Conservation (phyloP, 2,113 vertebrate genomes). For the Capreolus pygargus region DNA sequence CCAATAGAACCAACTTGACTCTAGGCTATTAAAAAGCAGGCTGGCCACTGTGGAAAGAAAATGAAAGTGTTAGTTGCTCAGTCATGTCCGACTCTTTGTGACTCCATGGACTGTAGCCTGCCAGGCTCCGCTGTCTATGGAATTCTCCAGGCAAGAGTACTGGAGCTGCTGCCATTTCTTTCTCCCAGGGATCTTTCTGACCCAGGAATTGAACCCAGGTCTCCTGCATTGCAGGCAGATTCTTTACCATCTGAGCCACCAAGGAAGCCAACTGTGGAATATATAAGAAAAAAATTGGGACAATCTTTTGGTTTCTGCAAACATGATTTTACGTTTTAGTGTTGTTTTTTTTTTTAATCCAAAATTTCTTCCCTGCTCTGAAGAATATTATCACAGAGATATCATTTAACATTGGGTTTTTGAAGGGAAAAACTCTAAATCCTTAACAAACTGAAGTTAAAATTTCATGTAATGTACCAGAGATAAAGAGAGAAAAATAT, state of each 20-base stretch:
- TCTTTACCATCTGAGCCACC: not conserved
- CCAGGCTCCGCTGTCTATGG: not conserved
- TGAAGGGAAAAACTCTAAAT: not conserved
- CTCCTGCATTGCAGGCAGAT: not conserved
- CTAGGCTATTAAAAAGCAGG: not conserved
- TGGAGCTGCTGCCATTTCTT: not conserved
- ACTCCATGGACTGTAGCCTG: not conserved
- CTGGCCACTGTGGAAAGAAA: not conserved
- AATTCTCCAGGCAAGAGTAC: not conserved
- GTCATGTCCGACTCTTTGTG: not conserved
- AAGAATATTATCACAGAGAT: not conserved
- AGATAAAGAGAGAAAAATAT: slow-evolving; percentile 17
- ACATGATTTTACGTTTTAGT: not conserved
- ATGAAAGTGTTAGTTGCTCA: not conserved
- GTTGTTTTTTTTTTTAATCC: not conserved
- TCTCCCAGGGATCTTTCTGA: not conserved
- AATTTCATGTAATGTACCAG: slow-evolving; percentile 24
- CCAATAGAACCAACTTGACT: not conserved
- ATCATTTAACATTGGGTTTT: not conserved
- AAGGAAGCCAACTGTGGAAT: not conserved
- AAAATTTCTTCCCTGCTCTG: not conserved
- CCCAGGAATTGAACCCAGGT: not conserved
- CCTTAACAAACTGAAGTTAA: slow-evolving; percentile 32
- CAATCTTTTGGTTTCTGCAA: not conserved
- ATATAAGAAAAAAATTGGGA: not conserved